phyloP scores from a whole-genome alignment of 1,140 invertebrate genomes.

The Batillaria attramentaria region DNA sequence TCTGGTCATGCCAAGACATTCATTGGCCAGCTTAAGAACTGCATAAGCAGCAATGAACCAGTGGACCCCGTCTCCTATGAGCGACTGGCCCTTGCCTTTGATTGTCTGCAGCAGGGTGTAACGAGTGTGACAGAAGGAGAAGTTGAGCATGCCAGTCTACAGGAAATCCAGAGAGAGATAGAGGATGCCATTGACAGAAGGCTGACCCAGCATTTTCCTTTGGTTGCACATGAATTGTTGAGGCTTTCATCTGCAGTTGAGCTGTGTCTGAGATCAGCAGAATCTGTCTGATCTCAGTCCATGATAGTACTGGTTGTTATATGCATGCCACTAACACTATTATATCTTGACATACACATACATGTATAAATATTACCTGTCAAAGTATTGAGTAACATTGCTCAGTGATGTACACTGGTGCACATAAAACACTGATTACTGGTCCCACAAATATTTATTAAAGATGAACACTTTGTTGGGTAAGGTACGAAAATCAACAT shows the following conservation, averaged over 20 bases:
- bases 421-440: no score
- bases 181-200: background rate
- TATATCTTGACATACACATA: no score
- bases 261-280: background rate
- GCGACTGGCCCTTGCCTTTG: conserved; percentile 35
- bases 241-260: conserved; percentile 38
- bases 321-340: no score
- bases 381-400: no score
- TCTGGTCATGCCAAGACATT: background rate
- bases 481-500: no score
- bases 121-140: background rate
- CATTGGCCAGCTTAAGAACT: background rate
- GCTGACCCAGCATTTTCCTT: conserved; percentile 32
- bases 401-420: no score
- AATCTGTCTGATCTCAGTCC: no score
- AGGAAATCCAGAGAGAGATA: conserved; percentile 3
- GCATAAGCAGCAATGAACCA: background rate
- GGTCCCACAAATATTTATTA: no score
- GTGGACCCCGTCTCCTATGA: conserved; percentile 36
- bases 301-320: background rate
- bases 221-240: conserved; percentile 46
- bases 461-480: no score
- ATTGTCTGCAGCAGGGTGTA: conserved; percentile 25
- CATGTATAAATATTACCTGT: no score
- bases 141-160: background rate